Evolutionary conservation across 1,140 invertebrate species (phyloP), one percentile per base, ranked within the genome.

Genomic region (Drosophila parvula): DNA sequence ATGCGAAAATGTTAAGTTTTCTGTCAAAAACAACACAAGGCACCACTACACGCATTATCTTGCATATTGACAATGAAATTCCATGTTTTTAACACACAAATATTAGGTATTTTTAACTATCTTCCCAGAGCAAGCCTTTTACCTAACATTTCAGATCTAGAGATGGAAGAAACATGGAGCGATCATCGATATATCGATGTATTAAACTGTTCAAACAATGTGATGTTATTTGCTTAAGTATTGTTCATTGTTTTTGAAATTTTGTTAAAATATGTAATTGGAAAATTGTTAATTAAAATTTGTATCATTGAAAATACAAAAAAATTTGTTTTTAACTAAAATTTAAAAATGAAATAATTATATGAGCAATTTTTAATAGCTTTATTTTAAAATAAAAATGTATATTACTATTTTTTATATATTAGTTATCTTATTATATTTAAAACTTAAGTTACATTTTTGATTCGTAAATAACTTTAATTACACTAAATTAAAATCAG

Each of bases 91-190:
- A 61, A 41, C 51, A 64, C 79, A 73, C 59, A 70, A 79, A 76
- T 81, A 75, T 84, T 73, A 56, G 70, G 60, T 79, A 84, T 89
- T 84, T 90, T 84, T 76, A 89, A 90, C 84, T 74, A 75, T 80
- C 76, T 84, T 78, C 59, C 74, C 67, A 78, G 73, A 79, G 64
- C 60, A 71, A 80, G 80, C 78, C 78, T 79, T 81, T 90, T 89
- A 84, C 84, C 84, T 89, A 90, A 89, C 78, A 89, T 81, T 79
- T 82, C 78, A 79, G 12, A 53, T 53, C 38, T 36, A 38, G 51
- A 53, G 51, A 53, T 53, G 51, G 34, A 53, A 53, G 16, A 36
- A 36, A 34, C 50, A 38, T 38, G 16, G 8, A 27, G 18, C 18
- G 34, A 53, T 10, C 18, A 53, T 53, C 51, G 51, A 53, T 53